These are phyloP conservation scores for Polymixis flavicincta DNA, from an alignment of 2,888 invertebrate species.

Conservation along the genomic window DNA sequence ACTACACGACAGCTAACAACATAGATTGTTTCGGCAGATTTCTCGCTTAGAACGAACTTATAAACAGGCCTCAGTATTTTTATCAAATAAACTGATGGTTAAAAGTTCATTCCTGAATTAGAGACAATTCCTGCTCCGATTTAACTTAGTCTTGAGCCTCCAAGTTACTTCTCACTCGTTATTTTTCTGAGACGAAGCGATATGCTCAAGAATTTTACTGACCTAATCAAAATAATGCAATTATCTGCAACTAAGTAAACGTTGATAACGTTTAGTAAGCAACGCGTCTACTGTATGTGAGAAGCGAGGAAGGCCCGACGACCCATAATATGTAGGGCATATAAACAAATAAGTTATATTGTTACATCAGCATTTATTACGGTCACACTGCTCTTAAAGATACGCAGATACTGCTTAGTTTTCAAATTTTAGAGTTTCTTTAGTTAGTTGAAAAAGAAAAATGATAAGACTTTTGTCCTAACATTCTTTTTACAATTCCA, in stretches of 20 bases:
- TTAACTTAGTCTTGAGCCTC: neutral
- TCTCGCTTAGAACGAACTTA: neutral
- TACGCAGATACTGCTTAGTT: conserved; percentile 29
- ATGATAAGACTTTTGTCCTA: conserved; percentile 28
- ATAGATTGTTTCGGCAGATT: neutral
- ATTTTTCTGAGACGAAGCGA: conserved; percentile 15
- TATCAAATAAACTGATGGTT: neutral
- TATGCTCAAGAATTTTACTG: neutral
- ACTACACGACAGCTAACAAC: conserved; percentile 30
- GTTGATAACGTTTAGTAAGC: conserved; percentile 4
- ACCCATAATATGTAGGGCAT: conserved; percentile 14
- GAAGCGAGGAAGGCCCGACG: conserved; percentile 45
- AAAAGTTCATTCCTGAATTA: neutral
- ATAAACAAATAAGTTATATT: conserved; percentile 16
- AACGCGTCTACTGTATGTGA: conserved; percentile 3
- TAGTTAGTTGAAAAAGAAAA: conserved; percentile 5
- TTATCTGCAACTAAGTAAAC: neutral
- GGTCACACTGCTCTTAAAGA: conserved; percentile 32
- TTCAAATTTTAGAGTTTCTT: conserved; percentile 2
- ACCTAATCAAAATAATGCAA: neutral
- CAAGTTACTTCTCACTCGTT: conserved; percentile 29
- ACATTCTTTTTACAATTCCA: conserved; percentile 34
- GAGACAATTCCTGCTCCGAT: neutral
- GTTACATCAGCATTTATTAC: conserved; percentile 49
- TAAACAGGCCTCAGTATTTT: neutral